A percentile compares a stretch with the other conserved stretches of the same genome.
Evolutionary conservation across 2,113 vertebrate genomes (phyloP).

Genomic region (Bucco capensis): DNA sequence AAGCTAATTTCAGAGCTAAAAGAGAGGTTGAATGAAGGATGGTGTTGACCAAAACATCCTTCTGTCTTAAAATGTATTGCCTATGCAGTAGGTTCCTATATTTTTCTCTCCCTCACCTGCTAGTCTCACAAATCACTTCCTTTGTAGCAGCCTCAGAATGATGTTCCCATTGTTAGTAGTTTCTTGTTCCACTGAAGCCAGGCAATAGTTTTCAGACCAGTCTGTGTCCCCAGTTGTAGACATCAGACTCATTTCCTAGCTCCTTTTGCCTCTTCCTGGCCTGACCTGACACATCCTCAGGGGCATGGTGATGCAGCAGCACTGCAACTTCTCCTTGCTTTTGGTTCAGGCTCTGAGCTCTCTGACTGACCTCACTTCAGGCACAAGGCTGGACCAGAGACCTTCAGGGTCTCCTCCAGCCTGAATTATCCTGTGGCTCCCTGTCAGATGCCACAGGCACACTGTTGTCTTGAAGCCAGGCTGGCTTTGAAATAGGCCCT

Average conservation of each 20-base stretch:
- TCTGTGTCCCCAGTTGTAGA: background rate
- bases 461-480: background rate
- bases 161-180: background rate
- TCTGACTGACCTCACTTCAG: accelerated
- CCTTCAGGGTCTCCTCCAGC: accelerated
- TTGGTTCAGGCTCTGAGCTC: background rate
- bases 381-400: background rate
- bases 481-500: background rate
- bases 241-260: accelerated
- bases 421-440: background rate
- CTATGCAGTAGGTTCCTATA: background rate
- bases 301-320: accelerated
- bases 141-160: background rate
- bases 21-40: background rate
- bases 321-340: background rate
- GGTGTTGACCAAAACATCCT: background rate
- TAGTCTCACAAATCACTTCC: background rate
- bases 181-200: background rate
- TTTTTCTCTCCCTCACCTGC: background rate
- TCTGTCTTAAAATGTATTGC: background rate
- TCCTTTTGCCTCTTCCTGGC: background rate
- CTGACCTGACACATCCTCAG: too few species aligned
- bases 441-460: background rate
- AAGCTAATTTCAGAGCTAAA: background rate
- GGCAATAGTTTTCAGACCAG: background rate